Percentiles rank a stretch among this genome's conserved stretches.
Evolutionary conservation across 2,797 vertebrate genomes (phyloP).

Genomic region (Falco naumanni): DNA sequence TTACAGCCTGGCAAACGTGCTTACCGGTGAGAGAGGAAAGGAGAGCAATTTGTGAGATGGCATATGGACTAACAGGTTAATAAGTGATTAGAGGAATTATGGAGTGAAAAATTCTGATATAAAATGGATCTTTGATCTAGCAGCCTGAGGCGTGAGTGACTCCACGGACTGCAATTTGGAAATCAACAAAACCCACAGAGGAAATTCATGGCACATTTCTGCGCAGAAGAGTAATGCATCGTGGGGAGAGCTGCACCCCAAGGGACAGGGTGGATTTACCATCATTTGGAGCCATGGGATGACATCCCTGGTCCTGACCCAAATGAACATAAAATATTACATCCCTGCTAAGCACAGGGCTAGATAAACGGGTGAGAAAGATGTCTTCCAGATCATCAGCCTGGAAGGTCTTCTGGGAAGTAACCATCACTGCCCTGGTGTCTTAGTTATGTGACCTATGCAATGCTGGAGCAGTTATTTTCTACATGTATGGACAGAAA

Average conservation of each 20-base stretch:
- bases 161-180: neutral
- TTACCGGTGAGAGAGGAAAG: neutral
- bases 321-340: slow-evolving; percentile 35
- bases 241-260: neutral
- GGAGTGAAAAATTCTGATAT: slow-evolving; percentile 15
- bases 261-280: neutral
- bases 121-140: slow-evolving; percentile 40
- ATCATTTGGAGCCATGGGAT: neutral
- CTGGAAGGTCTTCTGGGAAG: neutral
- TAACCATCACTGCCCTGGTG: neutral
- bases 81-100: neutral
- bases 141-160: slow-evolving; percentile 20
- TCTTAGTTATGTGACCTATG: neutral
- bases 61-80: neutral
- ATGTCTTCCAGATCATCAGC: slow-evolving; percentile 1
- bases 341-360: neutral
- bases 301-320: neutral
- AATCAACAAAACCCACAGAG: slow-evolving; percentile 28
- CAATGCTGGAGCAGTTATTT: neutral
- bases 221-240: neutral
- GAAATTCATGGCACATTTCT: neutral
- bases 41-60: neutral
- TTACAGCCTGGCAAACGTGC: neutral
- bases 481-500: neutral
- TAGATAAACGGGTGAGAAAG: slow-evolving; percentile 7